phyloP scores from a whole-genome alignment of 2,888 invertebrate genomes.

The Ligdia adustata region DNA sequence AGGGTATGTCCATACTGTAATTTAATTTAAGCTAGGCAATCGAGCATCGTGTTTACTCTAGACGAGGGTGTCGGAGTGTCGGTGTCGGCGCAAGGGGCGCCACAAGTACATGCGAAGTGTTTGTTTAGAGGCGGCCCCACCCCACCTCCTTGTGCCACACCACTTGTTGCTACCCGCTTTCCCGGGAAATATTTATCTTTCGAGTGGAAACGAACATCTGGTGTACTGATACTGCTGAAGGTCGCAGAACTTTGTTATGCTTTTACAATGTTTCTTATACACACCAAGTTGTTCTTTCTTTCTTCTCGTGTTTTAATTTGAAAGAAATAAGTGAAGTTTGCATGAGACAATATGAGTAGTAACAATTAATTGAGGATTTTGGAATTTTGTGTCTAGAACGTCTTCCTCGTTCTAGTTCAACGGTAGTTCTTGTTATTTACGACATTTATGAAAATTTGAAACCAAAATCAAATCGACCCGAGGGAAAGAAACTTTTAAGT shows the following conservation, averaged over 20 bases:
- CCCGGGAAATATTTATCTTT: constrained; percentile 15
- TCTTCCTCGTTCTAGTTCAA: no score
- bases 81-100: constrained; percentile 1
- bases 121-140: constrained; percentile 8
- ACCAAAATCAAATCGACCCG: no score
- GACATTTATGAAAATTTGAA: no score
- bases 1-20: background rate
- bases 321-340: no score
- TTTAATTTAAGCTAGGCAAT: background rate
- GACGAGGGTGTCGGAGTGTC: background rate
- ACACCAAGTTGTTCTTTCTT: no score
- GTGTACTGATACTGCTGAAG: constrained; percentile 3
- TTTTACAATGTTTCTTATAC: background rate
- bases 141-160: constrained; percentile 11
- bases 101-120: constrained; percentile 16
- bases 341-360: no score
- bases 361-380: no score
- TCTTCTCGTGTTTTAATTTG: no score
- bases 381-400: no score
- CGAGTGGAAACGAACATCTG: constrained; percentile 11
- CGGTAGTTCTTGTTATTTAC: no score
- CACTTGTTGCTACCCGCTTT: constrained; percentile 35
- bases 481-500: no score
- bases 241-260: constrained; percentile 6
- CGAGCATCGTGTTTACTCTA: background rate